Percentiles rank a stretch among this genome's conserved stretches.
Evolutionary conservation across 2,888 invertebrate genomes (phyloP).

Genomic region (Saturnia pavonia): DNA sequence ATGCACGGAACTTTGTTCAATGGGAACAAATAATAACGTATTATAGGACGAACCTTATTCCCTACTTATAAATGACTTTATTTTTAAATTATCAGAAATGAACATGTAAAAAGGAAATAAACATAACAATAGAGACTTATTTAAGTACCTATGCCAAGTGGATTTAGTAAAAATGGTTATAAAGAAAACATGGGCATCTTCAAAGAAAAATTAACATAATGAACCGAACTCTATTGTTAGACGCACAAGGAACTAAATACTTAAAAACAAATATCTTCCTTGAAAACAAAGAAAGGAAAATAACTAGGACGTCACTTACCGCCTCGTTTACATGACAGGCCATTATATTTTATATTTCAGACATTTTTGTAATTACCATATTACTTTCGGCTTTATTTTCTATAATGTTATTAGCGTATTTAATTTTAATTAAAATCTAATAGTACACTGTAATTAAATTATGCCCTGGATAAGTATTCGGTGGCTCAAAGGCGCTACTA

Average conservation of each 20-base stretch:
- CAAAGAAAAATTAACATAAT: background rate
- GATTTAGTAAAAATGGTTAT: background rate
- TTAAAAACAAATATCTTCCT: background rate
- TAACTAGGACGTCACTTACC: background rate
- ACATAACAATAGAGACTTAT: no score
- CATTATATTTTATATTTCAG: background rate
- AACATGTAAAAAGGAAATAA: background rate
- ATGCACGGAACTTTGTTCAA: background rate
- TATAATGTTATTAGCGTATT: background rate
- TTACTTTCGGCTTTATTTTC: background rate
- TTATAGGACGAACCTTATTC: background rate
- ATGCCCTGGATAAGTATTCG: no score
- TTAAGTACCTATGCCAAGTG: no score
- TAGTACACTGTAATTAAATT: no score
- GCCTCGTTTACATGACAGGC: background rate
- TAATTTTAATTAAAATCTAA: no score
- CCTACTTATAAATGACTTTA: background rate
- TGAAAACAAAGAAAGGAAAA: background rate
- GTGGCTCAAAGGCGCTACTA: no score
- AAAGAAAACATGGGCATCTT: background rate
- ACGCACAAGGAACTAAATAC: background rate
- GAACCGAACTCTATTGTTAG: background rate
- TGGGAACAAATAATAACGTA: background rate
- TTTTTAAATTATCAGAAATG: background rate
- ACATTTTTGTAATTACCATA: background rate